Base-by-base conservation (phyloP, 2,888 invertebrate genomes). In the Clistopyga incitator region DNA sequence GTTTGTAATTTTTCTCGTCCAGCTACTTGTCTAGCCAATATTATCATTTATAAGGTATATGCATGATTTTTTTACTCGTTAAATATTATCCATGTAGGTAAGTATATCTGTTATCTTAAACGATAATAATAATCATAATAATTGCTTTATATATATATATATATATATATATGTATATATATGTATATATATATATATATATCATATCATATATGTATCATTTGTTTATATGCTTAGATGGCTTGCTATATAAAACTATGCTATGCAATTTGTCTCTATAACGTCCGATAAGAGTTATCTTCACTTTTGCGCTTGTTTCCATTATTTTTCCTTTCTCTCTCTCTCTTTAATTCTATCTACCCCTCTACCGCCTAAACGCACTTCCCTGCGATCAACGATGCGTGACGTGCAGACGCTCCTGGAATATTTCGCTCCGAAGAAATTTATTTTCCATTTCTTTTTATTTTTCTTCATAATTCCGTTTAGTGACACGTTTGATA, bases 211-310 rank as follows among this genome's bases (percentile, higher is more conserved):
- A 89, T 90, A 86, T 88, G 87, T 89, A 88, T 88, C 85, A 84
- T 91, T 88, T 88, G 86, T 87, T 90, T 88, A 89, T 88, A 88
- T 87, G 88, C 88, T 88, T 90, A 90, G 87, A 88, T 89, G 89
- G 87, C 88, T 90, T 86, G 89, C 91, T 92, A 91, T 92, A 92
- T 91, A 92, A 92, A 92, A 92, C 91, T 92, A 92, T 91, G 89
- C 90, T 92, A 89, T 87, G 89, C 89, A 88, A 89, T 87, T 90
- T 87, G 74, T 84, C 83, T 84, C 88, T 88, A 87, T 87, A 88
- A 88, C 89, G 87, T 86, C 88, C 85, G 87, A 88, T 88, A 86
- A 87, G 88, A 86, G 78, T 87, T 87, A 87, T 84, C 82, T 81
- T 85, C 86, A 85, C 85, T 85, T 81, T 85, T 85, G 81, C 78